Conservation (phyloP, 2,797 vertebrate species). For the Miichthys miiuy region DNA sequence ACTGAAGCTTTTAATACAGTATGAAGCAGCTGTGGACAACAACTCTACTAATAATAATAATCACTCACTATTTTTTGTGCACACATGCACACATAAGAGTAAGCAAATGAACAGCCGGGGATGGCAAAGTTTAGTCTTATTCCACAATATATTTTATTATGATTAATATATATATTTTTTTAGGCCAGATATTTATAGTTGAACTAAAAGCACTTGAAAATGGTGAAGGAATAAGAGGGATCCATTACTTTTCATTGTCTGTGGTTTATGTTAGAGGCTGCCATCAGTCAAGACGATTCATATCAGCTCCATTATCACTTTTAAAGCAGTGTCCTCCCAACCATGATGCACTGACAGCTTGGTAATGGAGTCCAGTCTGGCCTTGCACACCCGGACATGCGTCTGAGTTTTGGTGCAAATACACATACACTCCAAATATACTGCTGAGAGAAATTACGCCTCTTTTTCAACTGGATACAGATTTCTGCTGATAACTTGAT, state of each 20-base stretch:
- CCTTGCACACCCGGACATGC: background rate
- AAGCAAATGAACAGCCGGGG: background rate
- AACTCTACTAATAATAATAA: background rate
- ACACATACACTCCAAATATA: background rate
- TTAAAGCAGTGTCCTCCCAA: background rate
- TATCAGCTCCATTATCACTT: slow-evolving; percentile 4
- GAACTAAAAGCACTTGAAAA: background rate
- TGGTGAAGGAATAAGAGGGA: background rate
- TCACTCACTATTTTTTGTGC: too few species aligned
- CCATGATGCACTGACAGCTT: background rate
- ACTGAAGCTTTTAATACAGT: too few species aligned
- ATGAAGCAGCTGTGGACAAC: background rate
- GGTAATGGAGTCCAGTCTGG: slow-evolving; percentile 16
- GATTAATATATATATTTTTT: background rate
- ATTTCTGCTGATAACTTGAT: background rate
- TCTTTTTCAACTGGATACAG: background rate
- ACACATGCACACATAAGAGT: too few species aligned
- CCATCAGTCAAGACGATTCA: background rate
- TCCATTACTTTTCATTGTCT: slow-evolving; percentile 3
- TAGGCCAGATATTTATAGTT: background rate
- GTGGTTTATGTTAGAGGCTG: background rate
- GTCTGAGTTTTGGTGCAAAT: background rate
- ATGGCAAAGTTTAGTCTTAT: background rate
- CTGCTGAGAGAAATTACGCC: background rate
- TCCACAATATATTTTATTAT: background rate